These are phyloP conservation scores for Anguilla megastoma DNA, from an alignment of 2,797 vertebrate genomes.

Conservation along the genomic window DNA sequence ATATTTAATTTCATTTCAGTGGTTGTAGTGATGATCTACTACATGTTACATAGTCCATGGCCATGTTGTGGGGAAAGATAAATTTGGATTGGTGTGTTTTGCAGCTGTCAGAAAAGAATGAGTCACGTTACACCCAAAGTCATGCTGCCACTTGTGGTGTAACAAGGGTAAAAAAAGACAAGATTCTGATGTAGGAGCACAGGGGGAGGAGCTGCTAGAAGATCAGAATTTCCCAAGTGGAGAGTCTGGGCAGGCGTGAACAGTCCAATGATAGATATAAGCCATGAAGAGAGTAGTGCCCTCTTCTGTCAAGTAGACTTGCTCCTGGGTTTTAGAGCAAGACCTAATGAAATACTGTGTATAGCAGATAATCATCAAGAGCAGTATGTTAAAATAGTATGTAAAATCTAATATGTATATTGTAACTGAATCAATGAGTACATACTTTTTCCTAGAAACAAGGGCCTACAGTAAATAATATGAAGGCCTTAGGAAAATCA, in stretches of 20 bases:
- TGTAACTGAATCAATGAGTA: not conserved
- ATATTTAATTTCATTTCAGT: not conserved
- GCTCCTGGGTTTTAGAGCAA: not conserved
- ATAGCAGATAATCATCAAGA: not conserved
- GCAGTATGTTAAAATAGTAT: not conserved
- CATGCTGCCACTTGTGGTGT: not conserved
- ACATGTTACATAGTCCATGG: not conserved
- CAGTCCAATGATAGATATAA: not conserved
- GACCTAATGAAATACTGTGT: too few relatives aligned
- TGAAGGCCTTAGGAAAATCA: not conserved
- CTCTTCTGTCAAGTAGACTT: not conserved
- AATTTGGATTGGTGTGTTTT: not conserved
- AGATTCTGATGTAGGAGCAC: not conserved
- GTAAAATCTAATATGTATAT: not conserved
- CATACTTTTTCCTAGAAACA: not conserved
- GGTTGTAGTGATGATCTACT: not conserved
- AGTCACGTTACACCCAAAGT: not conserved
- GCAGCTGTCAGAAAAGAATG: not conserved
- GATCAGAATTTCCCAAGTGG: not conserved
- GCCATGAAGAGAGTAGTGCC: not conserved
- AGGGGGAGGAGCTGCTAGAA: not conserved
- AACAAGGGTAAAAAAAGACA: not conserved
- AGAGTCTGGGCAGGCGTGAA: not conserved
- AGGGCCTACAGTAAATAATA: not conserved
- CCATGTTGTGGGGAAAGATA: not conserved